Base-by-base conservation (phyloP, 1,140 invertebrate genomes). In the Drosophila mayri region DNA sequence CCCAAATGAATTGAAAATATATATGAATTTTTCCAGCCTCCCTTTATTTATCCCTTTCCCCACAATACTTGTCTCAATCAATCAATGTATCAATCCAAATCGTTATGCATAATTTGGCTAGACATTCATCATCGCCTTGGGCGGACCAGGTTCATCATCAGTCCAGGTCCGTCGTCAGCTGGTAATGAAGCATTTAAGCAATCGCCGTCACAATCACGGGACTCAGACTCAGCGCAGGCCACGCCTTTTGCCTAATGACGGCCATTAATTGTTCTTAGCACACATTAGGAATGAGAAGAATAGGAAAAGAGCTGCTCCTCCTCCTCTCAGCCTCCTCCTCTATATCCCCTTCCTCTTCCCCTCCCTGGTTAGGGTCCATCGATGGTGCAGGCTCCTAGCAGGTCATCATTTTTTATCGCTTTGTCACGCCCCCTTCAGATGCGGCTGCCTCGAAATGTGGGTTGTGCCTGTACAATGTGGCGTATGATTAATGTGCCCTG, bases 361-460 rank as follows among this genome's bases (percentile, higher is more conserved):
- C 28, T 30, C 18, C 5, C n/a, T n/a, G 3, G 8, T n/a, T 41
- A 41, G 2, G 41, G 9, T 18, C 41, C 41, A 43, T 41, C 18
- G 18, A 44, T 44, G 41, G 8, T 20, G 41, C 41, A 12, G 18
- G 37, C 1, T 22, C n/a, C 25, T 61, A 47, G 41, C 32, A 38
- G 60, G 41, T 66, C 70, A 86, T 86, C 71, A 79, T 87, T 87
- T 87, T 87, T 82, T 87, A 87, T 82, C 63, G 63, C 83, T 83
- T 54, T 70, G 71, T 41, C 79, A 86, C 75, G 63, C 79, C 37
- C 28, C 58, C 30, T 35, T n/a, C 78, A 65, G 18, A n/a, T n/a
- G 20, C 4, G 43, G n/a, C 44, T n/a, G 46, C 8, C 16, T 49
- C 25, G 28, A 30, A 50, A 50, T 65, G 68, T 76, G 30, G 50